Conservation (phyloP, 2,888 invertebrate species). For the Cataglyphis livida region DNA sequence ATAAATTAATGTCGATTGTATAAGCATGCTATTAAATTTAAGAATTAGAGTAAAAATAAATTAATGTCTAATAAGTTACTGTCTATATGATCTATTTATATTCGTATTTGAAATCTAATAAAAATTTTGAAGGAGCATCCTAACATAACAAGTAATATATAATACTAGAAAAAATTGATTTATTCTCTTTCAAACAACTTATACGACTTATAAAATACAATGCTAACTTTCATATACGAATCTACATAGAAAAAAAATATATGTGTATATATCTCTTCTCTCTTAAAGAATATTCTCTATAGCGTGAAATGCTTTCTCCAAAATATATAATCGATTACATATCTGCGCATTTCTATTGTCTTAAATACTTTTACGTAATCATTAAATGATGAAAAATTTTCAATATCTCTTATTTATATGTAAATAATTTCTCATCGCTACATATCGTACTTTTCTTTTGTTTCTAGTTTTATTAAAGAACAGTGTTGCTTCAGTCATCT, state of each 20-base stretch:
- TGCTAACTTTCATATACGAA: slow-evolving; percentile 76
- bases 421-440: slow-evolving; percentile 66
- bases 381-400: slow-evolving; percentile 66
- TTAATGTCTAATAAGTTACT: slow-evolving; percentile 18
- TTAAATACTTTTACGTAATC: slow-evolving; percentile 48
- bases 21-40: no score
- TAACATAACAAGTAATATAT: slow-evolving; percentile 79
- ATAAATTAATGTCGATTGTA: no score
- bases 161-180: slow-evolving; percentile 73
- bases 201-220: slow-evolving; percentile 66
- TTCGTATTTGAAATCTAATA: slow-evolving; percentile 63
- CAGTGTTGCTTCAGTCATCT: slow-evolving; percentile 82
- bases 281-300: slow-evolving; percentile 80
- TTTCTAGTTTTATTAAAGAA: slow-evolving; percentile 73
- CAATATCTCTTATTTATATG: slow-evolving; percentile 63
- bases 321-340: slow-evolving; percentile 74
- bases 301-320: slow-evolving; percentile 78
- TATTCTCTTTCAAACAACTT: slow-evolving; percentile 54
- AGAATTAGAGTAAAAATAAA: no score
- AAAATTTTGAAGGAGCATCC: slow-evolving; percentile 69
- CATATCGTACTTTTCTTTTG: slow-evolving; percentile 72
- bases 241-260: slow-evolving; percentile 76
- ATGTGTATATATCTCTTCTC: slow-evolving; percentile 66
- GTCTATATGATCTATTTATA: slow-evolving; percentile 64
- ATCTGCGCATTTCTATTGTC: slow-evolving; percentile 47